phyloP scores from a whole-genome alignment of 2,113 vertebrate species.

The Pholis gunnellus region DNA sequence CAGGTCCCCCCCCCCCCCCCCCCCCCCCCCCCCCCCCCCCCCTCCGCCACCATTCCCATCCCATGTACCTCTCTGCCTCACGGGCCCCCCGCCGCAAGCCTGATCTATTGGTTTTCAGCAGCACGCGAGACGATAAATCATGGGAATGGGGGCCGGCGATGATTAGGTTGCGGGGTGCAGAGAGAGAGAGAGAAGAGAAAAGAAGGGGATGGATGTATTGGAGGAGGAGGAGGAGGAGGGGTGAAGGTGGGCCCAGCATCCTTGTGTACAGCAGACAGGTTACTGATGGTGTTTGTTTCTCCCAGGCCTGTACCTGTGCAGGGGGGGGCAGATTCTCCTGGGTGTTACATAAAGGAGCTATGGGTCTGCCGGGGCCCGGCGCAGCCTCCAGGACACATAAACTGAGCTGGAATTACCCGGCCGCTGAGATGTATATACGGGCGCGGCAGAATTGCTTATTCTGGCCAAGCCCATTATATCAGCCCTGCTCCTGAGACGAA shows the following conservation, averaged over 20 bases:
- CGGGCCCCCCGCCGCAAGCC: slow-evolving; percentile 79
- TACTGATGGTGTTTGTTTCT: slow-evolving; percentile 87
- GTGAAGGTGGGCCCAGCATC: slow-evolving; percentile 60
- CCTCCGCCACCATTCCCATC: slow-evolving; percentile 55
- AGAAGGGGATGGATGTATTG: slow-evolving; percentile 63
- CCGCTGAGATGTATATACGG: slow-evolving; percentile 71
- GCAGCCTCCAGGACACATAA: slow-evolving; percentile 70
- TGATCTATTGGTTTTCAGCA: slow-evolving; percentile 84
- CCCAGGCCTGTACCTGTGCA: slow-evolving; percentile 77
- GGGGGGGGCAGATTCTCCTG: slow-evolving; percentile 80
- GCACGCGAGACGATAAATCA: slow-evolving; percentile 82
- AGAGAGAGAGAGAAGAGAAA: slow-evolving; percentile 47
- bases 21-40: slow-evolving; percentile 8
- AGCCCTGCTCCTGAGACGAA: slow-evolving; percentile 55
- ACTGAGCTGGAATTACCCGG: slow-evolving; percentile 78
- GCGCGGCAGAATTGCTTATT: slow-evolving; percentile 72
- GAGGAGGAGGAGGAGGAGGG: slow-evolving; percentile 44
- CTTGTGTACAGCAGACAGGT: slow-evolving; percentile 74
- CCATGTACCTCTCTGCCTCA: slow-evolving; percentile 65
- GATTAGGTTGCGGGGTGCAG: slow-evolving; percentile 77
- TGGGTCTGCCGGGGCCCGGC: slow-evolving; percentile 68
- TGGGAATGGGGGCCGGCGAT: slow-evolving; percentile 80
- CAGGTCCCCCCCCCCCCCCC: slow-evolving; percentile 46
- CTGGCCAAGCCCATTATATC: slow-evolving; percentile 74
- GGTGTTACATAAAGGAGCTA: slow-evolving; percentile 82